Conservation (phyloP, 1,140 invertebrate genomes). For the Pseudomyrmex flavicornis region DNA sequence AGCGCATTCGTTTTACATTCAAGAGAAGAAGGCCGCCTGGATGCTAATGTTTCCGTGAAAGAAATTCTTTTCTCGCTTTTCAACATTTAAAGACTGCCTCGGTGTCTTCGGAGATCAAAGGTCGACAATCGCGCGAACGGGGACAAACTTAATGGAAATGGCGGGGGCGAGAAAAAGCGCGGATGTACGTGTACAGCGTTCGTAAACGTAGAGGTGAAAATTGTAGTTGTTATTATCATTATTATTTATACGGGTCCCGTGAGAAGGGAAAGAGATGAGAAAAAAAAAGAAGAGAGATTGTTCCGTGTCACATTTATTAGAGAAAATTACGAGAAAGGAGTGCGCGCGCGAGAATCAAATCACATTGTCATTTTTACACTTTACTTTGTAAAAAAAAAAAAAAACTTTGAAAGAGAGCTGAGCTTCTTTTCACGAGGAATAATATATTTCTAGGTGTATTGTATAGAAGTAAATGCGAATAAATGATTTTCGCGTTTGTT, state of each 20-base stretch:
- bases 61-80: slow-evolving; percentile 25
- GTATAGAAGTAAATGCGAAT: not conserved
- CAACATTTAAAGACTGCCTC: slow-evolving; percentile 20
- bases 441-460: not conserved
- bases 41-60: slow-evolving; percentile 12
- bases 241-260: slow-evolving; percentile 12
- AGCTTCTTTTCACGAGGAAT: not conserved
- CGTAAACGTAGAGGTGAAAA: slow-evolving; percentile 2
- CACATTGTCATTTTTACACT: not conserved
- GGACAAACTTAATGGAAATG: slow-evolving; percentile 30
- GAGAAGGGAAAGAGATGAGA: no score
- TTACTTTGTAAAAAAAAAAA: not conserved
- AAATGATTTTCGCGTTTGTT: no score
- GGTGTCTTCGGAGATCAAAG: not conserved
- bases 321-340: not conserved
- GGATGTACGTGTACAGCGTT: not conserved
- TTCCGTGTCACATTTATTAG: slow-evolving; percentile 12
- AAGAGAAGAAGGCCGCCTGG: not conserved
- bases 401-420: no score
- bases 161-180: not conserved
- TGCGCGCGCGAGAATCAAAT: slow-evolving; percentile 5
- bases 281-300: not conserved
- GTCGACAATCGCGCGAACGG: slow-evolving; percentile 17
- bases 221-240: not conserved
- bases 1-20: slow-evolving; percentile 1